Percentiles rank a stretch among this genome's conserved stretches.
These are phyloP conservation scores for Dynastes hyllus DNA, from an alignment of 2,888 invertebrate genomes.

Conservation along the genomic window DNA sequence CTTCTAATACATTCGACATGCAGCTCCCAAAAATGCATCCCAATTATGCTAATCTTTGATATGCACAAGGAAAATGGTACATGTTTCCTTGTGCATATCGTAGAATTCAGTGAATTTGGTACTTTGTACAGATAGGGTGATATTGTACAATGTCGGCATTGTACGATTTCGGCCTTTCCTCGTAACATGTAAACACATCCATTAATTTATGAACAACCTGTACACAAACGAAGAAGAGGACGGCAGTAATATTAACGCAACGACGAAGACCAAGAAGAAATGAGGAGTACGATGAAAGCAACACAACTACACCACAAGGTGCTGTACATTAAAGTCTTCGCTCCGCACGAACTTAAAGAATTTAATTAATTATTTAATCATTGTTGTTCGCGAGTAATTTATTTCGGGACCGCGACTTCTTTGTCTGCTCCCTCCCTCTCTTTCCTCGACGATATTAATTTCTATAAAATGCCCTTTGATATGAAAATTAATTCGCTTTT, in stretches of 20 bases:
- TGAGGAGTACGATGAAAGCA: conserved; percentile 33
- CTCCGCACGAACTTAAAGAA: conserved; percentile 64
- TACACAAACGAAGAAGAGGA: conserved; percentile 50
- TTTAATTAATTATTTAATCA: conserved; percentile 70
- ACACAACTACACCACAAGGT: conserved; percentile 62
- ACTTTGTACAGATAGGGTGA: too few relatives aligned
- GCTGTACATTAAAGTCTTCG: conserved; percentile 67
- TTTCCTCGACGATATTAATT: conserved; percentile 63
- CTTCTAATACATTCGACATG: too few relatives aligned
- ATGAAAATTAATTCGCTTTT: conserved; percentile 59
- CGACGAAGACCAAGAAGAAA: conserved; percentile 48
- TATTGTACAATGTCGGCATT: too few relatives aligned
- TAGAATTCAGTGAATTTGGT: too few relatives aligned
- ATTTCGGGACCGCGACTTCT: conserved; percentile 56
- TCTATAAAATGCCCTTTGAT: conserved; percentile 61
- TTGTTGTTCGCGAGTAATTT: conserved; percentile 65
- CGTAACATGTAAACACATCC: too few relatives aligned
- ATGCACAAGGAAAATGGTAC: too few relatives aligned
- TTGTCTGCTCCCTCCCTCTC: conserved; percentile 40
- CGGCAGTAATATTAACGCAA: background rate
- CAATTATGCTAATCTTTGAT: too few relatives aligned
- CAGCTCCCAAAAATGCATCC: too few relatives aligned
- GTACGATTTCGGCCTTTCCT: too few relatives aligned
- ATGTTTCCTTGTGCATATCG: too few relatives aligned
- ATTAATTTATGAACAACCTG: background rate